Evolutionary conservation across 2,888 invertebrate genomes (phyloP).

Genomic region (Eupithecia insigniata): DNA sequence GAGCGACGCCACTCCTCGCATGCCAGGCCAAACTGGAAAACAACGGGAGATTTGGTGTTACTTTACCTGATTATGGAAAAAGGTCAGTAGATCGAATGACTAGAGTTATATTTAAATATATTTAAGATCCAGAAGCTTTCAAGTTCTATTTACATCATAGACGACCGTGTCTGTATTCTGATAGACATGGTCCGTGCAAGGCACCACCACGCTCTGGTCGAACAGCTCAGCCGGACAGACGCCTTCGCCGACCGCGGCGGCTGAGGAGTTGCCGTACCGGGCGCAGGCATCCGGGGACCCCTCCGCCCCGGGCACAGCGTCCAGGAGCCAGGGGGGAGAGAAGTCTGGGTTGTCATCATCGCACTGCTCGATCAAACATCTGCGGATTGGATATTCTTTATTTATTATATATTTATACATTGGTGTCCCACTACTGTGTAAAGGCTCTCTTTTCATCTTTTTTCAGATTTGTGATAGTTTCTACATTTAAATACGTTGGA

Average conservation of each 20-base stretch:
- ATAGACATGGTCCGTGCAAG: conserved; percentile 65
- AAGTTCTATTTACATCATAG: conserved; percentile 64
- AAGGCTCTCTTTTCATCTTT: not conserved
- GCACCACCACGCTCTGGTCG: conserved; percentile 47
- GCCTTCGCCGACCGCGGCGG: conserved; percentile 21
- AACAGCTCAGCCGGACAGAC: conserved; percentile 66
- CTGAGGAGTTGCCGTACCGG: conserved; percentile 60
- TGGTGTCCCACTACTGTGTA: not conserved
- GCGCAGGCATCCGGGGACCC: conserved; percentile 72
- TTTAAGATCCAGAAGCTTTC: not conserved
- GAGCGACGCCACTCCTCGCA: conserved; percentile 89
- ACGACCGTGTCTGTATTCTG: conserved; percentile 67
- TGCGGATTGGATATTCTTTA: conserved; percentile 16
- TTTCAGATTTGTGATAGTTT: not conserved
- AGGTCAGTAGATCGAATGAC: too few relatives aligned
- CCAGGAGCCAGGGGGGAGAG: conserved; percentile 54
- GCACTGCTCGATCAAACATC: conserved; percentile 43
- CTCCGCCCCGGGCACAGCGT: conserved; percentile 69
- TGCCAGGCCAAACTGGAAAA: conserved; percentile 83
- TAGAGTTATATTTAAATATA: too few relatives aligned
- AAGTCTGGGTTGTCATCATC: conserved; percentile 24
- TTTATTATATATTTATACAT: not conserved
- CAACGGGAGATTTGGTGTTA: not conserved
- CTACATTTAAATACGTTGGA: not conserved
- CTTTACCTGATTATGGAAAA: not conserved